Percentiles rank a stretch among this genome's conserved stretches.
These are phyloP conservation scores for Pampusana beccarii DNA, from an alignment of 2,113 vertebrate species.

Conservation along the genomic window DNA sequence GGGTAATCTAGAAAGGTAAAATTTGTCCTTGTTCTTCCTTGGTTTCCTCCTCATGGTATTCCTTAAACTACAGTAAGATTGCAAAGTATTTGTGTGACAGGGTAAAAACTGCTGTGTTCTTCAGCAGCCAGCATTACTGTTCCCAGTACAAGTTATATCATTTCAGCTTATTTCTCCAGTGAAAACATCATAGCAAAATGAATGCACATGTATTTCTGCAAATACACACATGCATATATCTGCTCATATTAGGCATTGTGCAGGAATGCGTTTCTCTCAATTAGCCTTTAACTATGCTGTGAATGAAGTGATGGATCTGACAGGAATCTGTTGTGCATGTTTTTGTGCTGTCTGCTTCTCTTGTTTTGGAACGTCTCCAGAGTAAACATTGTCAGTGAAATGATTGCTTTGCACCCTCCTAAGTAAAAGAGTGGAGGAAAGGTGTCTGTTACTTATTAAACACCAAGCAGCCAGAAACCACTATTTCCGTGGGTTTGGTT, in stretches of 20 bases:
- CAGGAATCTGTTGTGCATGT: not conserved
- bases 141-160: not conserved
- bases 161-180: not conserved
- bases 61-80: constrained; percentile 14
- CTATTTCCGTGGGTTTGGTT: not conserved
- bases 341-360: not conserved
- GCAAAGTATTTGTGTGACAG: not conserved
- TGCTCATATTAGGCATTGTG: not conserved
- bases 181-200: not conserved
- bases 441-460: not conserved
- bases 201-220: not conserved
- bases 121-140: not conserved
- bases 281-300: not conserved
- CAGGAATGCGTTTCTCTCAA: not conserved
- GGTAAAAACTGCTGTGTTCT: not conserved
- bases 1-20: not conserved
- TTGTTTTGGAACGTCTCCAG: constrained; percentile 43
- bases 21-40: not conserved
- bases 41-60: not conserved
- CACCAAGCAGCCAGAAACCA: not conserved
- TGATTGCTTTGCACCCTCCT: not conserved
- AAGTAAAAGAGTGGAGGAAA: not conserved
- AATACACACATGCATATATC: not conserved
- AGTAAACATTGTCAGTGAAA: constrained; percentile 24
- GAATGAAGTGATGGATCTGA: constrained; percentile 17